Conservation (phyloP, 2,113 vertebrate genomes). For the Pangasianodon hypophthalmus region DNA sequence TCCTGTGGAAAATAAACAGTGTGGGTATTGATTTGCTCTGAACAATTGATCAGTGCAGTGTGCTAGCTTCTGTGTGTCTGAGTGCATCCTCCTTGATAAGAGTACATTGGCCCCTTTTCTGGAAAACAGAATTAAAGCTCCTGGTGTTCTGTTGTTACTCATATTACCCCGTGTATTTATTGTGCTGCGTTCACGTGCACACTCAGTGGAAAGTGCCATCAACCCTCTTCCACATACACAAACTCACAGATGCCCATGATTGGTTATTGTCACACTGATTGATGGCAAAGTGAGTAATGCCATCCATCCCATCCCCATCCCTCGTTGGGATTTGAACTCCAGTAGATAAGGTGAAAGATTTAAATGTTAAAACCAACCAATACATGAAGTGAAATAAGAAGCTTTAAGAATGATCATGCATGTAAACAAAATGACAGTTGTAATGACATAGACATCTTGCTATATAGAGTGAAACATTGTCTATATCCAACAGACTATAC, state of each 20-base stretch:
- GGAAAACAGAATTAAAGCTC: neutral
- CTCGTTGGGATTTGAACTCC: neutral
- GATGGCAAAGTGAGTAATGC: neutral
- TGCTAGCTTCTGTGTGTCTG: constrained; percentile 2
- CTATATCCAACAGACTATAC: neutral
- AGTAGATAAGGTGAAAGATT: neutral
- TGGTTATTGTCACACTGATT: neutral
- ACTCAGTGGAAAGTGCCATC: neutral
- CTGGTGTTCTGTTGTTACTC: neutral
- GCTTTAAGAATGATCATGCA: neutral
- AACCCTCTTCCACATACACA: neutral
- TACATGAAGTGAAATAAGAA: neutral
- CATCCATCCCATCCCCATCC: neutral
- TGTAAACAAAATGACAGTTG: neutral
- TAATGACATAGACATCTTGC: neutral
- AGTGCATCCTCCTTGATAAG: neutral
- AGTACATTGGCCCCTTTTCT: neutral
- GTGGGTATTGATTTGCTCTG: constrained; percentile 7
- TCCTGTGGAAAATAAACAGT: constrained; percentile 25
- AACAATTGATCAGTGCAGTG: constrained; percentile 3
- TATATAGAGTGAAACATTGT: neutral
- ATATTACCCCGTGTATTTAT: neutral
- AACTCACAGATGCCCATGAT: neutral
- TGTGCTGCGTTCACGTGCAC: neutral
- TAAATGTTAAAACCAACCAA: neutral